A percentile compares a stretch with the other conserved stretches of the same genome.
phyloP scores from a whole-genome alignment of 2,888 invertebrate genomes.

The Pseudeuparius sepicola region DNA sequence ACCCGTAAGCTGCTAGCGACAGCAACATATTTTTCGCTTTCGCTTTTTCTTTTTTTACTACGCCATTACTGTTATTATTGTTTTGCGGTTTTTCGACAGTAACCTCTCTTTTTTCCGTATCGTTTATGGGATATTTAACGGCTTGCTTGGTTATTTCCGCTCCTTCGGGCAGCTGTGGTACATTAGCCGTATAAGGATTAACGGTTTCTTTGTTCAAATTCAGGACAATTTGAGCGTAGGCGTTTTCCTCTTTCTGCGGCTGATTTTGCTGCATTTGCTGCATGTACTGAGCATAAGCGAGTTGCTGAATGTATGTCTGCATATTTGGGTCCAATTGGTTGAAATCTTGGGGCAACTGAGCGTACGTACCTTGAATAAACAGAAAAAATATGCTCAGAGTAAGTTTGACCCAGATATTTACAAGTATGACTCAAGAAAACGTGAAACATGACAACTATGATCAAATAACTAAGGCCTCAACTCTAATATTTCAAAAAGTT shows the following conservation, averaged over 20 bases:
- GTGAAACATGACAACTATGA: too few species aligned
- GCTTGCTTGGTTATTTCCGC: too few species aligned
- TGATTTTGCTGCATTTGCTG: slow-evolving; percentile 27
- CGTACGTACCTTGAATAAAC: slow-evolving; percentile 23
- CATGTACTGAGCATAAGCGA: slow-evolving; percentile 34
- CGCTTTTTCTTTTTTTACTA: too few species aligned
- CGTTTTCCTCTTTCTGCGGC: slow-evolving; percentile 24
- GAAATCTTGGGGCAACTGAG: slow-evolving; percentile 24
- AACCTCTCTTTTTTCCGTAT: slow-evolving; percentile 17
- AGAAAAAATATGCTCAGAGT: too few species aligned
- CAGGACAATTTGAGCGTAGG: slow-evolving; percentile 37
- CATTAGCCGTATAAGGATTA: slow-evolving; percentile 27
- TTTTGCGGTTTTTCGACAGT: slow-evolving; percentile 3
- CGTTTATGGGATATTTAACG: too few species aligned
- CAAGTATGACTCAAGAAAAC: too few species aligned
- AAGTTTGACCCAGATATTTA: too few species aligned
- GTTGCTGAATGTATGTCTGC: slow-evolving; percentile 31
- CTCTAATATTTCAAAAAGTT: too few species aligned
- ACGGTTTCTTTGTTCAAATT: slow-evolving; percentile 33
- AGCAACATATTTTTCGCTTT: slow-evolving; percentile 28
- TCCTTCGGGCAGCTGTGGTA: slow-evolving; percentile 23
- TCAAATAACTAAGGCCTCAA: too few species aligned
- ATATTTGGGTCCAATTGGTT: slow-evolving; percentile 28
- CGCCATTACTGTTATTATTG: neutral
- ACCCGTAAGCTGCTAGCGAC: slow-evolving; percentile 34